Evolutionary conservation across 2,113 vertebrate species (phyloP), one percentile per base, ranked within the genome.

Genomic region (Ascaphus truei): DNA sequence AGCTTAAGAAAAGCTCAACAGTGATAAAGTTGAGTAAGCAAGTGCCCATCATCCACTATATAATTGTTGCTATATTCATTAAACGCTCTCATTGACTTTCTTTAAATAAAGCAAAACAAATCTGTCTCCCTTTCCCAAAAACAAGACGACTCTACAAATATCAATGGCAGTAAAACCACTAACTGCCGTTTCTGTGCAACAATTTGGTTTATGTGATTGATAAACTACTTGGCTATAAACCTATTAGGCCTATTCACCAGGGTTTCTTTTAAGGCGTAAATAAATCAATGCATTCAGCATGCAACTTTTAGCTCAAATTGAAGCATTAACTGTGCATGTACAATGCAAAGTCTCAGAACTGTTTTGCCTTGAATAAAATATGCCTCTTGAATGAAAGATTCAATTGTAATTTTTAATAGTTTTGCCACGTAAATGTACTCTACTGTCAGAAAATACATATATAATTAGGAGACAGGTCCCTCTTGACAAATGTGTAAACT

Each of bases 301-400:
- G 41, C 39, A 57, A 45, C 25, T 58, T 57, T 57, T 68, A 58
- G 65, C 65, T 68, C 65, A 59, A 47, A 56, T 58, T 58, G 55
- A 58, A 50, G 65, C 52, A 68, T 68, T 68, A 68, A 68, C 53
- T 68, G 53, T 68, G 41, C 53, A 68, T 48, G 65, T 59, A 53
- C 55, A 68, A 39, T 34, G 43, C 26, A 22, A 58, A 26, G 29
- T 48, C 65, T 48, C 53, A 9, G 53, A 36, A 18, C 39, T 45
- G 41, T 20, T 20, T 18, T 34, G 37, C 26, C 27, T 45, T 25
- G 22, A 59, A 59, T 20, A 48, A 47, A 47, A 68, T 34, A 26
- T 31, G 16, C 7, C 5, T 23, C 18, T 6, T 30, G n/a, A n/a
- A n/a, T n/a, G n/a, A n/a, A n/a, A n/a, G n/a, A n/a, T n/a, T n/a